These are phyloP conservation scores for Echinops telfairi DNA, from an alignment of 2,113 vertebrate species.

Conservation along the genomic window DNA sequence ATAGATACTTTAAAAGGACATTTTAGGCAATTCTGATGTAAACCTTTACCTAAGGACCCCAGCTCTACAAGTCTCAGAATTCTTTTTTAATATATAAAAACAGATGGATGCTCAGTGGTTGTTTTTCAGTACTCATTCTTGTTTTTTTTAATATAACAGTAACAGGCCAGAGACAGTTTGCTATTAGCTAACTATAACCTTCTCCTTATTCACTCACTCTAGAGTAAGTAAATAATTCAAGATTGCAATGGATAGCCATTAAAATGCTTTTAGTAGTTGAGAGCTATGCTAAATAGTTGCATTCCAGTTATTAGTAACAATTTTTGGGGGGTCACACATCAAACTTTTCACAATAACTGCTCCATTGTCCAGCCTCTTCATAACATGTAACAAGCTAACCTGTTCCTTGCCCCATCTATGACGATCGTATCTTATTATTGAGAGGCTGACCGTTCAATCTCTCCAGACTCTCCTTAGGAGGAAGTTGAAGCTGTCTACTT, in stretches of 20 bases:
- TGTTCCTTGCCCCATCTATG: slow-evolving; percentile 10
- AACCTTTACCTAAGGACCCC: neutral
- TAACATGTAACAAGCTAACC: neutral
- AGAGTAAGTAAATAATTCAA: slow-evolving; percentile 6
- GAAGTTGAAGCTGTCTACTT: no score
- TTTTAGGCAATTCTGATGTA: slow-evolving; percentile 24
- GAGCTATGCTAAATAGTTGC: neutral
- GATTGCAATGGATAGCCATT: neutral
- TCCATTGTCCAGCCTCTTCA: neutral
- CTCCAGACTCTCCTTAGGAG: no score
- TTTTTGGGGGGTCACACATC: neutral
- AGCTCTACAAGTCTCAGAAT: slow-evolving; percentile 30
- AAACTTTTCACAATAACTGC: neutral
- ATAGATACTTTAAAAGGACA: slow-evolving; percentile 23
- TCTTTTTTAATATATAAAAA: slow-evolving; percentile 25
- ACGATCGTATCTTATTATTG: neutral
- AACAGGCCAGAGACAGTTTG: neutral
- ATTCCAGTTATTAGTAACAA: neutral
- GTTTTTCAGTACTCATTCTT: no score
- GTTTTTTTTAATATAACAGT: neutral
- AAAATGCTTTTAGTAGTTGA: slow-evolving; percentile 18
- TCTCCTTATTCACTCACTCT: no score
- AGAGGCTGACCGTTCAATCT: no score
- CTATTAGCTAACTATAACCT: neutral
- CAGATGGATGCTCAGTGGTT: no score